Evolutionary conservation across 2,113 vertebrate genomes (phyloP), one percentile per base, ranked within the genome.

Genomic region (Pollimyrus isidori): DNA sequence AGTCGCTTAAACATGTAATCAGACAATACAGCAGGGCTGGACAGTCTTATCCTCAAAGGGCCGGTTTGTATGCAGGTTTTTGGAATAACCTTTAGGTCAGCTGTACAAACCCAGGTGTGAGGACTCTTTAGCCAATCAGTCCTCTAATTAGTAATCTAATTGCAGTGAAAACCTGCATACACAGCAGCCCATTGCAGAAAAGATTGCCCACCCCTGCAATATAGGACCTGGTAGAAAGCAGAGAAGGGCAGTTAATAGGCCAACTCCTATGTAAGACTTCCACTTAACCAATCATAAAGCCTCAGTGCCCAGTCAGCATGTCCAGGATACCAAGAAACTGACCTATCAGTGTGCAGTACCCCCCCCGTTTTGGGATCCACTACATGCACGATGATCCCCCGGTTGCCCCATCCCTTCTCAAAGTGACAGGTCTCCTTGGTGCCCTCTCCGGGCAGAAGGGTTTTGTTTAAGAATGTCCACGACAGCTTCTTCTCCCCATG

Each of bases 391-490:
- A 99, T 97, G 93, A 99, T 95, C 3, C 98, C 98, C 0, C 98
- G 95, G 93, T 97, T 97, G 0, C 98, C 98, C 98, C 98, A 99
- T 94, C 97, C 97, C 89, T 96, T 96, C 91, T 98, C 96, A 2
- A 98, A 99, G 91, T 95, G 95, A 89, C 98, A 99, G 89, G 96
- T 97, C 35, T 97, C 97, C 87, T 98, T 96, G 88, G 94, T 93
- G 95, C 96, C 95, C 92, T 97, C 96, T 21, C 96, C 97, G 0
- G 98, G 97, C 30, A 93, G 95, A 0, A 99, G 94, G 0, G 98
- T 99, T 93, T 96, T 97, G 95, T 96, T 98, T 52, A 99, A 95
- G 90, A 99, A 98, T 0, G 98, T 99, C 98, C 98, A 99, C 0
- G 98, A 97, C 50, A 98, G 94, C 89, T 99, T 99, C 45, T 94